Evolutionary conservation across 2,888 invertebrate genomes (phyloP).

Genomic region (Aporophyla nigra): DNA sequence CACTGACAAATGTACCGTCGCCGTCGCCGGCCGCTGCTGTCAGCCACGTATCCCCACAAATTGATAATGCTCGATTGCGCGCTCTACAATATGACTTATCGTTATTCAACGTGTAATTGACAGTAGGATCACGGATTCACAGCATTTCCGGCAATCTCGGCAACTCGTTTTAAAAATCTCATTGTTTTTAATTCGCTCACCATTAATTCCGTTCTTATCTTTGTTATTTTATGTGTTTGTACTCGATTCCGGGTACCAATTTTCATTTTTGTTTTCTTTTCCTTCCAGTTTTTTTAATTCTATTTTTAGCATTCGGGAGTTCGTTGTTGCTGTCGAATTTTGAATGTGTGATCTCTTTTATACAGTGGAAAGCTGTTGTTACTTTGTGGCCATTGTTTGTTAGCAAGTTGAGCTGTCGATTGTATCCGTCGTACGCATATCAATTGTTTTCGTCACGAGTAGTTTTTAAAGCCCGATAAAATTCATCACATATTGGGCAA

Average conservation of each 20-base stretch:
- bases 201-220: constrained; percentile 51
- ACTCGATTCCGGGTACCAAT: constrained; percentile 25
- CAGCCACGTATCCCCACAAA: constrained; percentile 73
- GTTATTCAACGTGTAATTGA: constrained; percentile 72
- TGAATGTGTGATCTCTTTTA: constrained; percentile 42
- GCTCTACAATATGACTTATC: constrained; percentile 72
- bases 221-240: constrained; percentile 48
- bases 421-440: constrained; percentile 25
- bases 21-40: constrained; percentile 68
- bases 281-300: constrained; percentile 14
- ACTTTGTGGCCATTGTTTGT: constrained; percentile 43
- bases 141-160: constrained; percentile 19
- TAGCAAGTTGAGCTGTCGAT: constrained; percentile 41
- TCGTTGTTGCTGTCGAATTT: constrained; percentile 29
- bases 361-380: constrained; percentile 31
- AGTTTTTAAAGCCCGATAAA: constrained; percentile 13
- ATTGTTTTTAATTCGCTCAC: constrained; percentile 49
- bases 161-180: constrained; percentile 40
- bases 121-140: constrained; percentile 54
- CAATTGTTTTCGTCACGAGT: constrained; percentile 20
- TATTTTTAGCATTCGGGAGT: constrained; percentile 17
- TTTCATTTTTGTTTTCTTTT: constrained; percentile 25
- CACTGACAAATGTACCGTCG: constrained; percentile 78
- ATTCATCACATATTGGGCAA: not conserved
- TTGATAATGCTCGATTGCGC: constrained; percentile 78